Percentiles rank a stretch among this genome's conserved stretches.
These are phyloP conservation scores for Arctia plantaginis DNA, from an alignment of 2,888 invertebrate genomes.

Conservation along the genomic window DNA sequence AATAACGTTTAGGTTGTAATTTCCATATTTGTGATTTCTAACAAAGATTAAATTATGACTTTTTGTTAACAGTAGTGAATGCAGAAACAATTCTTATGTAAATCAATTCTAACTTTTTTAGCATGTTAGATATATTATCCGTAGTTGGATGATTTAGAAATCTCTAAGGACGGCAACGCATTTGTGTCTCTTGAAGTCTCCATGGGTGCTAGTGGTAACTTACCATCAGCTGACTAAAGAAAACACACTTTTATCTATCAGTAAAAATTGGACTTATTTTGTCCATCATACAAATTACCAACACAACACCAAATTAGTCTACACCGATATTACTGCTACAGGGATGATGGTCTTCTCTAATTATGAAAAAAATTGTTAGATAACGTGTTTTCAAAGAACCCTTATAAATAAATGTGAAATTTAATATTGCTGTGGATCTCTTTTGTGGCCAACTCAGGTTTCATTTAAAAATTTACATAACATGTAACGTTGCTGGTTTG, in stretches of 20 bases:
- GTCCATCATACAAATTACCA: background rate
- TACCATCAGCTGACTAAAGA: background rate
- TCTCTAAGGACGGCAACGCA: background rate
- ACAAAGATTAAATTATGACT: background rate
- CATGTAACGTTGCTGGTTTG: slow-evolving; percentile 17
- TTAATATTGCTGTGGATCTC: slow-evolving; percentile 32
- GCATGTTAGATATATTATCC: background rate
- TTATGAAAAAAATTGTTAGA: background rate
- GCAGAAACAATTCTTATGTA: too few species aligned
- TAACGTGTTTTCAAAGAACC: background rate
- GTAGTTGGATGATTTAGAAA: too few species aligned
- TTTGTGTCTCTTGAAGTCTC: too few species aligned
- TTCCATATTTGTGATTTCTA: background rate
- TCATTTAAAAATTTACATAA: slow-evolving; percentile 43
- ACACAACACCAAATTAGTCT: too few species aligned
- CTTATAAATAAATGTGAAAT: background rate
- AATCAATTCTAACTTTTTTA: background rate
- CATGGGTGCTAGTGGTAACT: too few species aligned
- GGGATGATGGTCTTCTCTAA: background rate
- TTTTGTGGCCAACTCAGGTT: slow-evolving; percentile 28
- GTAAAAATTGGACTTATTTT: background rate
- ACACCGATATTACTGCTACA: too few species aligned
- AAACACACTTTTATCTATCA: background rate
- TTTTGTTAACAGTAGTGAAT: too few species aligned
- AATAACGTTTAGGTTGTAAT: background rate